A percentile compares a stretch with the other conserved stretches of the same genome.
These are phyloP conservation scores for Colaptes auratus DNA, from an alignment of 2,113 vertebrate genomes.

Conservation along the genomic window DNA sequence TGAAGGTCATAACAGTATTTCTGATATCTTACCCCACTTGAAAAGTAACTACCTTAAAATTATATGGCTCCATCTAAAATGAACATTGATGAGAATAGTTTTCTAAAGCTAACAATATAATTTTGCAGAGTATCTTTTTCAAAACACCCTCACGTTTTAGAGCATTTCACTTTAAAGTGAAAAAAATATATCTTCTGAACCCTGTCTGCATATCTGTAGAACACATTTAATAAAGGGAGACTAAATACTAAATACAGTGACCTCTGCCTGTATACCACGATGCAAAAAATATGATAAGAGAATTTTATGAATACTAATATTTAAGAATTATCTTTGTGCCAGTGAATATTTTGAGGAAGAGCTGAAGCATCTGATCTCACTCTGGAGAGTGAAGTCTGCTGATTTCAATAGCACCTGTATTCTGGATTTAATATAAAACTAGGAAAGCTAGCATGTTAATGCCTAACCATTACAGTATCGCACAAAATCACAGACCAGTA, in stretches of 20 bases:
- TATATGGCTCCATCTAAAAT: not conserved
- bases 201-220: not conserved
- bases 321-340: not conserved
- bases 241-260: not conserved
- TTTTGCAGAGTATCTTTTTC: not conserved
- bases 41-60: not conserved
- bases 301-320: not conserved
- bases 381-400: not conserved
- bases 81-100: not conserved
- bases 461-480: not conserved
- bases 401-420: not conserved
- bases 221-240: not conserved
- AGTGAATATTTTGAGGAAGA: not conserved
- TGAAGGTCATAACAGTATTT: not conserved
- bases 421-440: not conserved
- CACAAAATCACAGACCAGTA: too few relatives aligned
- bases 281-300: not conserved
- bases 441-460: not conserved
- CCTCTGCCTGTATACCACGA: not conserved
- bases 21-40: not conserved
- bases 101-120: not conserved
- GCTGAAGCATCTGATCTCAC: not conserved
- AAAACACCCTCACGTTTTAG: not conserved
- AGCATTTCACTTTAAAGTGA: not conserved
- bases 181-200: not conserved